Conservation (phyloP, 2,888 invertebrate genomes). For the Lomographa bimaculata region DNA sequence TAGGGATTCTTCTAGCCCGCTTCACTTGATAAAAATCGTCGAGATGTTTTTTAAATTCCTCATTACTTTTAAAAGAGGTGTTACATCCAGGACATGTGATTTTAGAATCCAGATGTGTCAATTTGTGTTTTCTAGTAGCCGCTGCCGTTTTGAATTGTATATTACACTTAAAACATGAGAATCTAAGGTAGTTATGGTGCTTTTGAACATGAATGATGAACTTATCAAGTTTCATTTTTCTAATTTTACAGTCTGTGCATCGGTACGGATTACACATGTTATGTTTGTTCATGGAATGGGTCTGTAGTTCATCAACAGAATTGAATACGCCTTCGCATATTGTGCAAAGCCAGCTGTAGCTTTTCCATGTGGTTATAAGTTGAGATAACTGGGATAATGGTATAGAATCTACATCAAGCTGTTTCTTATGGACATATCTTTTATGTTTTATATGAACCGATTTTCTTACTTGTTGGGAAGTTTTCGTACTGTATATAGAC, state of each 20-base stretch:
- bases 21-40: slow-evolving; percentile 45
- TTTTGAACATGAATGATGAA: slow-evolving; percentile 80
- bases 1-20: slow-evolving; percentile 35
- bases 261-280: slow-evolving; percentile 84
- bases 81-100: slow-evolving; percentile 60
- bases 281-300: slow-evolving; percentile 84
- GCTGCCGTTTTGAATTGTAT: slow-evolving; percentile 41
- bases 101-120: slow-evolving; percentile 39
- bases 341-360: slow-evolving; percentile 61
- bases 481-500: slow-evolving; percentile 3
- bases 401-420: slow-evolving; percentile 28
- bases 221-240: slow-evolving; percentile 51
- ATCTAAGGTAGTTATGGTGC: slow-evolving; percentile 84
- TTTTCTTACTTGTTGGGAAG: slow-evolving; percentile 1
- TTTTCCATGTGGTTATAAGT: slow-evolving; percentile 57
- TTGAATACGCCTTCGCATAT: slow-evolving; percentile 59
- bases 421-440: slow-evolving; percentile 5
- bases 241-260: slow-evolving; percentile 84
- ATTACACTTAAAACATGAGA: slow-evolving; percentile 60
- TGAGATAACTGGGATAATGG: slow-evolving; percentile 43
- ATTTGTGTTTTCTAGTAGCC: slow-evolving; percentile 42
- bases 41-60: slow-evolving; percentile 49
- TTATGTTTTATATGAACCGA: no score
- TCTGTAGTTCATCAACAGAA: slow-evolving; percentile 64
- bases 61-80: slow-evolving; percentile 41